phyloP scores from a whole-genome alignment of 2,888 invertebrate species.

The Lutraria lutraria region DNA sequence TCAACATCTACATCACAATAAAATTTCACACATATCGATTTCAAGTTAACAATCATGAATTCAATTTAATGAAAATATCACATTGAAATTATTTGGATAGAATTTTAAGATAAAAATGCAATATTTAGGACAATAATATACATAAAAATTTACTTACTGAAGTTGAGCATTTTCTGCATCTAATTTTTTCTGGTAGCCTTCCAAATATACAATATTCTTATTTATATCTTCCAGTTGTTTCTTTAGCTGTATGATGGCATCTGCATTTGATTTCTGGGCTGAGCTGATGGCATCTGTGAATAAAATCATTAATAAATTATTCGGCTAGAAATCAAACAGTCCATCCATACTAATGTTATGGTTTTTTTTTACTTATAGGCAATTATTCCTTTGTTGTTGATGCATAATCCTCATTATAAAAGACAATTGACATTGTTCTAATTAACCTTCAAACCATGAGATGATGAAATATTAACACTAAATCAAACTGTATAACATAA shows the following conservation, averaged over 20 bases:
- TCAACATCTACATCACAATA: too few relatives aligned
- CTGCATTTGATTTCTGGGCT: conserved; percentile 84
- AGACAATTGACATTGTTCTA: neutral
- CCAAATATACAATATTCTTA: conserved; percentile 80
- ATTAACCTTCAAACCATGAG: neutral
- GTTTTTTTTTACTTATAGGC: neutral
- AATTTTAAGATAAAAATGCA: too few relatives aligned
- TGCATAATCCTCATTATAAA: neutral
- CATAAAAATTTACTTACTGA: conserved; percentile 77
- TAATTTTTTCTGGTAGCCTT: conserved; percentile 79
- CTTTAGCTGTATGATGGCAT: conserved; percentile 81
- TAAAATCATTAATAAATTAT: neutral
- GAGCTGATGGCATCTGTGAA: conserved; percentile 84
- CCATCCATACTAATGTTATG: neutral
- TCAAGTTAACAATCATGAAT: too few relatives aligned
- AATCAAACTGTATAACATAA: neutral
- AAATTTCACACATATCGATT: too few relatives aligned
- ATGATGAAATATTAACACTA: neutral
- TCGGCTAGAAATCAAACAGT: neutral
- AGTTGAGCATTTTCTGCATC: conserved; percentile 84
- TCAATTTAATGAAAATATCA: too few relatives aligned
- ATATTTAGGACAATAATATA: too few relatives aligned
- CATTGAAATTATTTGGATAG: too few relatives aligned
- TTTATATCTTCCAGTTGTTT: conserved; percentile 80
- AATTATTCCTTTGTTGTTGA: neutral